Conservation (phyloP, 2,113 vertebrate genomes). For the Illadopsis cleaveri region DNA sequence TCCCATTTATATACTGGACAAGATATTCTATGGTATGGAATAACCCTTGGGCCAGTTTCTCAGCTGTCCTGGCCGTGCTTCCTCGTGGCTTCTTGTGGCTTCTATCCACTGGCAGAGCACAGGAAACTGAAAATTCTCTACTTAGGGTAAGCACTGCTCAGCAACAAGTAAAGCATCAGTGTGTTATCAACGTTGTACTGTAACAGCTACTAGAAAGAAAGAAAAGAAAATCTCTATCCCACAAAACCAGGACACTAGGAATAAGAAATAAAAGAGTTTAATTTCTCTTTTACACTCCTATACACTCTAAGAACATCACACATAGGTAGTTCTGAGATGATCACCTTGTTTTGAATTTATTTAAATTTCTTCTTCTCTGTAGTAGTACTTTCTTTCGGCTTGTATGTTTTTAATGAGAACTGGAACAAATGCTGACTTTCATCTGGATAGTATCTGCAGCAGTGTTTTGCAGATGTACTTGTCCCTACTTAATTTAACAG, state of each 20-base stretch:
- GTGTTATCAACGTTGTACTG: not conserved
- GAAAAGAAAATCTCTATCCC: not conserved
- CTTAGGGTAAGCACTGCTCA: not conserved
- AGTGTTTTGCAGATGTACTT: not conserved
- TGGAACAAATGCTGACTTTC: not conserved
- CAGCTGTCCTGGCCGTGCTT: not conserved
- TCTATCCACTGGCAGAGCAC: not conserved
- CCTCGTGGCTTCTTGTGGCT: not conserved
- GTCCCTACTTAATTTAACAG: not conserved
- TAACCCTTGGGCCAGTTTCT: not conserved
- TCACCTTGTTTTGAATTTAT: not conserved
- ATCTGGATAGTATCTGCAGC: not conserved
- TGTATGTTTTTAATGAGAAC: not conserved
- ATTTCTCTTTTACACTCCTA: not conserved
- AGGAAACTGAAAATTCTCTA: not conserved
- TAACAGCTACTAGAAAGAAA: not conserved
- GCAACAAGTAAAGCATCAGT: not conserved
- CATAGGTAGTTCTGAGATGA: not conserved
- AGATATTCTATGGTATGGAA: not conserved
- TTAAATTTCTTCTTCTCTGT: not conserved
- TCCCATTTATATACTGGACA: not conserved
- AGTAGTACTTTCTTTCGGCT: not conserved
- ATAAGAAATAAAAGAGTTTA: not conserved
- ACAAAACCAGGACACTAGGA: not conserved
- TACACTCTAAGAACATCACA: not conserved